These are phyloP conservation scores for Macaca mulatta DNA, from an alignment of 2,113 vertebrate genomes.

Conservation along the genomic window DNA sequence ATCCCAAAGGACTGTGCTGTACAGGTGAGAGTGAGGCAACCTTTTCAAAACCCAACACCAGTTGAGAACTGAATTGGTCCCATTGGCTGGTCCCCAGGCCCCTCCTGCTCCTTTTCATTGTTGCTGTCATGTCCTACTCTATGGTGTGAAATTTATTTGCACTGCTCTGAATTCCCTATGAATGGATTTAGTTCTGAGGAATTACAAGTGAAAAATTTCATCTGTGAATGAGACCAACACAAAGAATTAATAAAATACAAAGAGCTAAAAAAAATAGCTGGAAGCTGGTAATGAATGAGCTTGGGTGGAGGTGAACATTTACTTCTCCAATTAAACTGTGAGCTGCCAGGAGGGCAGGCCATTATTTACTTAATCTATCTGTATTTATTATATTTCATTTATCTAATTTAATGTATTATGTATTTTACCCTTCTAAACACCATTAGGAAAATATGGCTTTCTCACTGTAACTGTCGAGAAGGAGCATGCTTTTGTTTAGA, in stretches of 20 bases:
- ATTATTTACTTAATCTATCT: neutral
- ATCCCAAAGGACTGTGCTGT: conserved; percentile 95
- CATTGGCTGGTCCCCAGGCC: conserved; percentile 30
- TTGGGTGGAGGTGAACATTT: neutral
- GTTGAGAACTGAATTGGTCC: conserved; percentile 88
- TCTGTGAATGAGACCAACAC: conserved; percentile 84
- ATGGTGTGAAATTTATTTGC: conserved; percentile 73
- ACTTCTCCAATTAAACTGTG: neutral
- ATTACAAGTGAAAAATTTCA: conserved; percentile 82
- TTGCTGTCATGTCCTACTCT: conserved; percentile 50
- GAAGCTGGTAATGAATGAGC: neutral
- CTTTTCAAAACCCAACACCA: conserved; percentile 86
- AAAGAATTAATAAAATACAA: conserved; percentile 70
- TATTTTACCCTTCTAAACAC: neutral
- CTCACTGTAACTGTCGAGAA: neutral
- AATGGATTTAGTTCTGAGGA: conserved; percentile 80
- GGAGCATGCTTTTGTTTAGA: neutral
- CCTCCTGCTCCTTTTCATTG: neutral
- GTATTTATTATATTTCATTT: neutral
- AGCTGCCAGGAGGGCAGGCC: neutral
- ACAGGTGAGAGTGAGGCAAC: conserved; percentile 94
- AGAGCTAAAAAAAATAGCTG: conserved; percentile 9
- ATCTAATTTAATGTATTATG: neutral
- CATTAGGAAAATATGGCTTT: neutral
- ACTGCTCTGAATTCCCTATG: conserved; percentile 71